These are phyloP conservation scores for Xanthia togata DNA, from an alignment of 2,888 invertebrate genomes.

Conservation along the genomic window DNA sequence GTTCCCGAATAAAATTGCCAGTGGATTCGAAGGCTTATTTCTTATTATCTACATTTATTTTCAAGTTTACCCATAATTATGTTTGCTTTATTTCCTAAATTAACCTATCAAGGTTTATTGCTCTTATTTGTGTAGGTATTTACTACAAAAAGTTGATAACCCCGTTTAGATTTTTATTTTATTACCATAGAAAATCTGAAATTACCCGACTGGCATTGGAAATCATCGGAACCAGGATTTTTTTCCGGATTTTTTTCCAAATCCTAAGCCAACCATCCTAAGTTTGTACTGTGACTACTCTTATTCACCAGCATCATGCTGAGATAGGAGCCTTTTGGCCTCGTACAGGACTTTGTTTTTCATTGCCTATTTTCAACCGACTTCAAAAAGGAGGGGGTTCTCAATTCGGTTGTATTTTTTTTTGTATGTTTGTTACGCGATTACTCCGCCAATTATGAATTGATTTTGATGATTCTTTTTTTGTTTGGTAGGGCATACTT, in stretches of 20 bases:
- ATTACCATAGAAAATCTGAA: slow-evolving; percentile 41
- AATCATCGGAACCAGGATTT: slow-evolving; percentile 21
- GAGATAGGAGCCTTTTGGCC: background rate
- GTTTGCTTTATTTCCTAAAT: slow-evolving; percentile 29
- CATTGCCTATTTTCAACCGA: too few species aligned
- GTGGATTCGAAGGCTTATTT: background rate
- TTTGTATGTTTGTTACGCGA: too few species aligned
- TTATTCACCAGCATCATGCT: background rate
- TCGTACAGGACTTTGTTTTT: background rate
- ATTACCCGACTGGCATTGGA: slow-evolving; percentile 27
- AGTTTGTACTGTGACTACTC: background rate
- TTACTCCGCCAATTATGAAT: too few species aligned
- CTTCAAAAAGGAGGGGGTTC: too few species aligned
- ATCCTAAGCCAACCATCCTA: background rate
- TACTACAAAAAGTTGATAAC: slow-evolving; percentile 1
- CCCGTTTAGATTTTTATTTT: slow-evolving; percentile 31
- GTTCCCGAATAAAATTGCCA: background rate
- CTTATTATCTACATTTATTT: background rate
- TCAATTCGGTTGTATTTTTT: too few species aligned
- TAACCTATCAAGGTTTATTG: slow-evolving; percentile 38
- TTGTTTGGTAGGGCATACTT: too few species aligned
- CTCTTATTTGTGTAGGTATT: slow-evolving; percentile 16
- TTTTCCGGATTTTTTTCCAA: slow-evolving; percentile 1
- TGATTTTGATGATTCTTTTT: too few species aligned
- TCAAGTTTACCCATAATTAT: slow-evolving; percentile 4